Evolutionary conservation across 2,797 vertebrate species (phyloP), one percentile per base, ranked within the genome.

Genomic region (Siniperca obscura): DNA sequence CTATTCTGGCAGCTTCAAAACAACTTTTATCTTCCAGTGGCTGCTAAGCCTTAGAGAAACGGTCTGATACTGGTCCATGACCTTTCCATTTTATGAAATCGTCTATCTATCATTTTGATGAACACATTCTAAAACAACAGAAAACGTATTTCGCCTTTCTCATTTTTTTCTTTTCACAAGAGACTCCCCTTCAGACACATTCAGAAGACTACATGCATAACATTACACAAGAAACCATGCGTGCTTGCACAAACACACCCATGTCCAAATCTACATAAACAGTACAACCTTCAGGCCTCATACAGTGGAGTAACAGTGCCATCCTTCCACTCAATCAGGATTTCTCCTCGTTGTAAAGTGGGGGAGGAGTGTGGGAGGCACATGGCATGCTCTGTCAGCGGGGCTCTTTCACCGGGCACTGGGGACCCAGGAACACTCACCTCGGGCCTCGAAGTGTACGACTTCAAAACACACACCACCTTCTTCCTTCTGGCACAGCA

Each of bases 251-350:
- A 57, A 55, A 80, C 66, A 76, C 68, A 77, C 76, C 62, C 76
- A 59, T 7, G 22, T 75, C 62, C 53, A 53, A 57, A 30, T 13
- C 40, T 38, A 19, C 40, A 64, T 2, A 16, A 40, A 65, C 19
- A 60, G 27, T 1, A 4, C 38, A 61, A 5, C 64, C 17, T 62
- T 93, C 76, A 92, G 55, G 86, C 89, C 52, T 96, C 96, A 38
- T 97, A 98, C 55, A 98, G 94, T 2, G 96, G 96, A 1, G 97
- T 97, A 69, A 97, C 87, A 0, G 94, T 97, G 42, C 96, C 96
- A 0, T 97, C 96, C 85, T 98, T 98, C 97, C 96, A 98, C 85
- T 97, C 95, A 0, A 97, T 96, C 69, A 97, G 93, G 90, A 97
- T 97, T 88, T 98, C 96, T 53, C 97, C 97, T 0, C 55, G 95